These are phyloP conservation scores for Siniperca obscura DNA, from an alignment of 2,797 vertebrate genomes.

Conservation along the genomic window DNA sequence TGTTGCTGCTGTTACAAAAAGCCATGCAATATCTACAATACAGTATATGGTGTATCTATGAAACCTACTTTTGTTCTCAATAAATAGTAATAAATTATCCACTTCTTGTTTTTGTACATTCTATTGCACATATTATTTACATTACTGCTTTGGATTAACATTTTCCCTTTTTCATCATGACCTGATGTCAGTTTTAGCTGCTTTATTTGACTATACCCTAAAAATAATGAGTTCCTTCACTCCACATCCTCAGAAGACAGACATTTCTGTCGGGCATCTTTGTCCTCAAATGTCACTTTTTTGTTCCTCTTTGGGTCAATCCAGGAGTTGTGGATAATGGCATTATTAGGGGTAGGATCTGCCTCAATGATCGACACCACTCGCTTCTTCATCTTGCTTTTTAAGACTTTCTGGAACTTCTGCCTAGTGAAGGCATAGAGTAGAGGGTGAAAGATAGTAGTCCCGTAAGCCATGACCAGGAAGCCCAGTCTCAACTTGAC, in stretches of 20 bases:
- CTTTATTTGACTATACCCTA: constrained; percentile 52
- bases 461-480: constrained; percentile 98
- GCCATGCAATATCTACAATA: constrained; percentile 85
- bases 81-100: constrained; percentile 86
- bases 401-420: constrained; percentile 98
- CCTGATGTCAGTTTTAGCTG: constrained; percentile 74
- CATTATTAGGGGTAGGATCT: constrained; percentile 93
- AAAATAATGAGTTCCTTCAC: constrained; percentile 59
- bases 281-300: constrained; percentile 93
- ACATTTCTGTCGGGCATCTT: constrained; percentile 92
- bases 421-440: constrained; percentile 98
- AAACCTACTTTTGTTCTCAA: constrained; percentile 81
- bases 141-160: constrained; percentile 79
- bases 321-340: constrained; percentile 97
- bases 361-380: constrained; percentile 97
- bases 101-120: constrained; percentile 76
- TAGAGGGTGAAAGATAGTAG: constrained; percentile 97
- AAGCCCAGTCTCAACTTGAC: constrained; percentile 96
- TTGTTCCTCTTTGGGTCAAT: constrained; percentile 96
- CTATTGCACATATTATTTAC: constrained; percentile 78
- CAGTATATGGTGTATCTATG: constrained; percentile 76
- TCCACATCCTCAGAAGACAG: constrained; percentile 86
- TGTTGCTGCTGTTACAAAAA: constrained; percentile 81
- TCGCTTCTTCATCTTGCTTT: constrained; percentile 98
- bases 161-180: constrained; percentile 76